A percentile compares a stretch with the other conserved stretches of the same genome.
Evolutionary conservation across 2,888 invertebrate genomes (phyloP).

Genomic region (Lasius platythorax): DNA sequence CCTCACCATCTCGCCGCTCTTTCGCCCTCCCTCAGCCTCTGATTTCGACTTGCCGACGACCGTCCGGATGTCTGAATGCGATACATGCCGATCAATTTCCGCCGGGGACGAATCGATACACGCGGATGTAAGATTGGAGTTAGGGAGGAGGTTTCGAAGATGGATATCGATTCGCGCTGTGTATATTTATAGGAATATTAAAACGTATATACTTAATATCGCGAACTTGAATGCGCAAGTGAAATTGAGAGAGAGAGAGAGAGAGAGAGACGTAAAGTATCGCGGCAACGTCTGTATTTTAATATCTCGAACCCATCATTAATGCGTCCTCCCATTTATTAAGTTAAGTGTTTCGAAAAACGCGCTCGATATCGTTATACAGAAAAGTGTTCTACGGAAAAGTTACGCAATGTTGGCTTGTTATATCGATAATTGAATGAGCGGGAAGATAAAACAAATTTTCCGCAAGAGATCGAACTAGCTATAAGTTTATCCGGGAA

Average conservation of each 20-base stretch:
- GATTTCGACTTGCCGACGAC: constrained; percentile 47
- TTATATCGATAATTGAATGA: constrained; percentile 44
- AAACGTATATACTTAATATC: background rate
- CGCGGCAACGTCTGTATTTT: background rate
- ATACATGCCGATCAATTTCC: constrained; percentile 47
- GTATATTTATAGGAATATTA: background rate
- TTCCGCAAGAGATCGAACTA: constrained; percentile 43
- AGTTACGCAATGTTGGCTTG: constrained; percentile 25
- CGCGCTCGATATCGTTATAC: background rate
- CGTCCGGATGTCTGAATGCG: constrained; percentile 44
- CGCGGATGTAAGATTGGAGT: background rate
- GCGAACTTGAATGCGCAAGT: background rate
- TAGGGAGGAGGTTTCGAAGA: background rate
- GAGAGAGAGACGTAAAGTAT: background rate
- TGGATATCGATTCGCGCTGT: constrained; percentile 7
- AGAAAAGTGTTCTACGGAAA: background rate
- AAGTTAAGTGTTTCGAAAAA: background rate
- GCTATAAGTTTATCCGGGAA: constrained; percentile 40
- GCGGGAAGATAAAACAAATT: constrained; percentile 39
- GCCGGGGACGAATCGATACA: background rate
- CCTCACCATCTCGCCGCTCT: constrained; percentile 37
- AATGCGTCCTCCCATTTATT: background rate
- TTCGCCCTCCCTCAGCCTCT: constrained; percentile 34
- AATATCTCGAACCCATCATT: background rate
- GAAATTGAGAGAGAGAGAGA: background rate